Percentiles rank a stretch among this genome's conserved stretches.
Evolutionary conservation across 2,113 vertebrate genomes (phyloP).

Genomic region (Choloepus hoffmanni): DNA sequence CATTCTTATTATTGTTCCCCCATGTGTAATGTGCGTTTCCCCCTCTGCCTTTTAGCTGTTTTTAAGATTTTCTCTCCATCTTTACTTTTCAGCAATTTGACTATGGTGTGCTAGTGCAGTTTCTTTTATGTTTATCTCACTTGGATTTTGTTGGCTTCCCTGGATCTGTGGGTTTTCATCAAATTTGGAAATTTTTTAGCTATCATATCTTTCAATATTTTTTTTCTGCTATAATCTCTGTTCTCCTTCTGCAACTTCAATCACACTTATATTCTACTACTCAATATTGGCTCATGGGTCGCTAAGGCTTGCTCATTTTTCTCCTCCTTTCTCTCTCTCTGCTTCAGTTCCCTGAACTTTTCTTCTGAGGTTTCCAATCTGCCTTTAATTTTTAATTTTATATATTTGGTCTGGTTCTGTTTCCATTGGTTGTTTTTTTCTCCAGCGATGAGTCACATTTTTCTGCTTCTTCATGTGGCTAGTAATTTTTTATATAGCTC

Average conservation of each 20-base stretch:
- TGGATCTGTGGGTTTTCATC: neutral
- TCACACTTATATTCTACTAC: neutral
- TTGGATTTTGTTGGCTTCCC: neutral
- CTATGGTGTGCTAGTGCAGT: neutral
- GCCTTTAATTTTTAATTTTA: neutral
- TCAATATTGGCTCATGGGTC: neutral
- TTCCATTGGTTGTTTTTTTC: neutral
- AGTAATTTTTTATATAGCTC: neutral
- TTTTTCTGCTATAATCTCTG: neutral
- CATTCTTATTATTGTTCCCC: neutral
- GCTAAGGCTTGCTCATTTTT: neutral
- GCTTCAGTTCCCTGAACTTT: conserved; percentile 1
- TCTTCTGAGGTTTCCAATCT: conserved; percentile 21
- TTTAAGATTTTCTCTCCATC: conserved; percentile 30
- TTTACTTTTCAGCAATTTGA: neutral
- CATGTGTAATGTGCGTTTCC: neutral
- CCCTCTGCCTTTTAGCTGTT: neutral
- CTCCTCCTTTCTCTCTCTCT: neutral
- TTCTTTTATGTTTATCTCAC: neutral
- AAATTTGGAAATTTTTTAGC: conserved; percentile 12
- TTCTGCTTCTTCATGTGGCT: neutral
- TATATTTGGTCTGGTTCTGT: neutral
- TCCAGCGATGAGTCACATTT: neutral
- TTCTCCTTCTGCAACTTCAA: neutral
- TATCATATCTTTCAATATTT: neutral